phyloP scores from a whole-genome alignment of 1,140 invertebrate species.

The Monochamus saltuarius region DNA sequence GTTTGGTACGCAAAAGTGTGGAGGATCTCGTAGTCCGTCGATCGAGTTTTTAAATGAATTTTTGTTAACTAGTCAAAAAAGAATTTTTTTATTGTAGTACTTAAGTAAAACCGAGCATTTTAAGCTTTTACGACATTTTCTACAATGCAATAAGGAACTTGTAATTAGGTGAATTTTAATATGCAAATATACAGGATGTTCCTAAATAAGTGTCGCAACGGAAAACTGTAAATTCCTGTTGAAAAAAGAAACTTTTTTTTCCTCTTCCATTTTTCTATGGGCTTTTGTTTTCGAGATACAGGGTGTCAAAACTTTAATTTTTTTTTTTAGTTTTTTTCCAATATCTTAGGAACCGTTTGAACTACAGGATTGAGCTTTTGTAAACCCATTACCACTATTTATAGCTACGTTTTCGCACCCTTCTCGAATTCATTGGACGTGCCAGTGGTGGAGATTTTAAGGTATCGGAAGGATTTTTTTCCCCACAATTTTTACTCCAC shows the following conservation, averaged over 20 bases:
- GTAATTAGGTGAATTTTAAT: constrained; percentile 5
- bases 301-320: too few species aligned
- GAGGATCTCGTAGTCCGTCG: too few species aligned
- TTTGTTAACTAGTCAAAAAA: constrained; percentile 33
- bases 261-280: too few species aligned
- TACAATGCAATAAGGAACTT: constrained; percentile 1
- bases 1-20: background rate
- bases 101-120: background rate
- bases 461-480: too few species aligned
- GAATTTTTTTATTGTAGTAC: constrained; percentile 4
- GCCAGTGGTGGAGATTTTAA: too few species aligned
- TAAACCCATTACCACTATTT: constrained; percentile 1
- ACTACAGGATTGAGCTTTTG: background rate
- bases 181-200: constrained; percentile 8
- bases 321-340: too few species aligned
- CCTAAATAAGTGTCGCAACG: constrained; percentile 1
- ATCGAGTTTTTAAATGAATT: background rate
- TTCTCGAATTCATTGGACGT: too few species aligned
- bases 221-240: too few species aligned
- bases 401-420: background rate
- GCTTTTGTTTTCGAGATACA: too few species aligned
- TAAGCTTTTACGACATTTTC: background rate
- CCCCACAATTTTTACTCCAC: too few species aligned
- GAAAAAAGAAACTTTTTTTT: too few species aligned
- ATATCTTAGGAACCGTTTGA: too few species aligned